Conservation (phyloP, 2,797 vertebrate genomes). For the Megalops cyprinoides region DNA sequence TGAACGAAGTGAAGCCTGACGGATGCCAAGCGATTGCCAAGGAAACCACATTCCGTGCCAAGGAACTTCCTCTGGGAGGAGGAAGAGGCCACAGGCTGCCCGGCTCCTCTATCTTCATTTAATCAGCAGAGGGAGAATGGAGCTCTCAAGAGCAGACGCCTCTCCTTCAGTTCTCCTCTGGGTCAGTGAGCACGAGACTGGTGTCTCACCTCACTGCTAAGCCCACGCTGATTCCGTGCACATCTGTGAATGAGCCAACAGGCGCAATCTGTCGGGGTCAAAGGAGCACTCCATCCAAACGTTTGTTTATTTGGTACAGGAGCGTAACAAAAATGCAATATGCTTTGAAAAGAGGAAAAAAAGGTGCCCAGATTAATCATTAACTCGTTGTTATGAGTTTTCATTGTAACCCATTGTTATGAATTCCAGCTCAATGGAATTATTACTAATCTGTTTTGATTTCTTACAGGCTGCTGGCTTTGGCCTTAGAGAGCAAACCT, state of each 20-base stretch:
- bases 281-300: conserved; percentile 24
- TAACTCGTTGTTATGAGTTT: background rate
- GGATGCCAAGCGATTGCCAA: conserved; percentile 41
- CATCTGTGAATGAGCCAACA: conserved; percentile 33
- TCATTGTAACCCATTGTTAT: background rate
- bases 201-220: conserved; percentile 28
- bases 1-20: conserved; percentile 39
- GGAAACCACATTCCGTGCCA: conserved; percentile 47
- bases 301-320: conserved; percentile 34
- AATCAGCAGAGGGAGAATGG: conserved; percentile 26
- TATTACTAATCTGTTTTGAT: background rate
- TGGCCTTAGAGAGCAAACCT: background rate
- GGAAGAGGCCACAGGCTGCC: conserved; percentile 3
- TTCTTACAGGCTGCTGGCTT: background rate
- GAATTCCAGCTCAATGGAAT: background rate
- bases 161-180: conserved; percentile 14
- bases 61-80: conserved; percentile 31
- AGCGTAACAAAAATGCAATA: conserved; percentile 9
- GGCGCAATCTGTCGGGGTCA: conserved; percentile 24
- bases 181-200: conserved; percentile 2
- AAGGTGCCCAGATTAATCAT: background rate
- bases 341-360: background rate
- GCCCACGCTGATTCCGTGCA: conserved; percentile 34
- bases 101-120: conserved; percentile 25
- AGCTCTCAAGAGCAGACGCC: conserved; percentile 14